Conservation (phyloP, 2,113 vertebrate genomes). For the Sinosuthora webbiana region DNA sequence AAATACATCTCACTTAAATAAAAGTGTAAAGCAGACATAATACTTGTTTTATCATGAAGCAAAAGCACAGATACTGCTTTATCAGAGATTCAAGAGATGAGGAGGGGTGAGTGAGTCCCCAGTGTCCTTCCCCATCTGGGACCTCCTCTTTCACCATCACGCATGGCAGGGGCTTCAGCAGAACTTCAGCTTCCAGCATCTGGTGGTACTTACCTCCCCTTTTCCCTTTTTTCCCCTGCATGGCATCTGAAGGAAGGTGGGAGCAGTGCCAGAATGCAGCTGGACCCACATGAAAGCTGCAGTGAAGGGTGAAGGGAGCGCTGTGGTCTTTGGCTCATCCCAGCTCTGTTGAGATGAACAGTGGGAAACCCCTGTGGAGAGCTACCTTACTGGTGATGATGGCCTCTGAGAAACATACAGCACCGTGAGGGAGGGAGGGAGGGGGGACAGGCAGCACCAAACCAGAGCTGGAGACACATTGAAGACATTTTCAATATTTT, state of each 20-base stretch:
- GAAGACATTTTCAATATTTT: not conserved
- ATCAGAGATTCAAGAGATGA: not conserved
- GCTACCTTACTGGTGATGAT: not conserved
- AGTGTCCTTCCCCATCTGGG: not conserved
- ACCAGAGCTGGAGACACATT: not conserved
- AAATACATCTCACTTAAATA: not conserved
- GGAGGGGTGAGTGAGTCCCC: not conserved
- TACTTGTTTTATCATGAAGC: not conserved
- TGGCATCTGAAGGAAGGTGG: not conserved
- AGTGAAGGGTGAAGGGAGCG: not conserved
- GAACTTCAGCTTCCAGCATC: not conserved
- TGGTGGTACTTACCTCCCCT: not conserved
- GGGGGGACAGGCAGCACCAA: not conserved
- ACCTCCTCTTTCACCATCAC: not conserved
- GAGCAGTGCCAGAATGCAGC: not conserved
- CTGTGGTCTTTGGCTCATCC: not conserved
- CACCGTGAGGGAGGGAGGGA: not conserved
- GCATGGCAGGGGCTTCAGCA: not conserved
- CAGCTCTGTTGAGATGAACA: not conserved
- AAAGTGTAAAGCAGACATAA: not conserved
- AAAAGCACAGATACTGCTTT: not conserved
- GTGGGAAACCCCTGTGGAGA: not conserved
- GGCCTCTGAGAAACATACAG: conserved; percentile 28
- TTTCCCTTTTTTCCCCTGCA: not conserved
- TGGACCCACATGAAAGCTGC: not conserved